Evolutionary conservation across 2,797 vertebrate genomes (phyloP), one percentile per base, ranked within the genome.

Genomic region (Glossophaga mutica): DNA sequence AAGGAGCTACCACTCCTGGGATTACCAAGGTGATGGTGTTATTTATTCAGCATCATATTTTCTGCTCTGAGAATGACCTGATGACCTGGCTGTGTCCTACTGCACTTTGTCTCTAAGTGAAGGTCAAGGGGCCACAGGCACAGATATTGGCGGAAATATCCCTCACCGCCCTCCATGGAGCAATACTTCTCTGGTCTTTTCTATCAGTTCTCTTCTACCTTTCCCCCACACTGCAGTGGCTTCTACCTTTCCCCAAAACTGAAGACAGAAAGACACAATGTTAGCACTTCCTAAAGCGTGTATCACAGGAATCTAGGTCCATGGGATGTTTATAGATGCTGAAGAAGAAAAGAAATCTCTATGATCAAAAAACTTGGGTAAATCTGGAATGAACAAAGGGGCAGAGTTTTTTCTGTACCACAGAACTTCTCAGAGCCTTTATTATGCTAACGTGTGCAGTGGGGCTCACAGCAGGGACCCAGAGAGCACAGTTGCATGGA

Each of bases 341-440:
- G 3, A 2, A 65, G 32, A 93, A 34, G 68, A 70, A 90, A 50
- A 85, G 78, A 87, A 24, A 12, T n/a, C 29, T 50, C 65, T 37
- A 6, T 39, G n/a, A 65, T 77, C 76, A 88, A 82, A 52, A 81
- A 88, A 79, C 26, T 48, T 59, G 52, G n/a, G 19, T 55, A 91
- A 87, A 81, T 83, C 18, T 81, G 42, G 42, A 42, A 68, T 83
- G 86, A 84, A 96, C 59, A 89, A 94, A 90, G 24, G 59, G 52
- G 19, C 89, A 37, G 26, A 3, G 3, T 14, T 82, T 52, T 94
- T 84, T 62, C 37, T 83, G 88, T 52, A 76, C 32, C 12, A 29
- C 4, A 32, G 70, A 65, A 83, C 73, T 94, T 86, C 67, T 95
- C 65, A 52, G 24, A 90, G 59, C 37, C 52, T 95, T 91, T 87